Evolutionary conservation across 2,797 vertebrate genomes (phyloP).

Genomic region (Schizothorax lantsangensis): DNA sequence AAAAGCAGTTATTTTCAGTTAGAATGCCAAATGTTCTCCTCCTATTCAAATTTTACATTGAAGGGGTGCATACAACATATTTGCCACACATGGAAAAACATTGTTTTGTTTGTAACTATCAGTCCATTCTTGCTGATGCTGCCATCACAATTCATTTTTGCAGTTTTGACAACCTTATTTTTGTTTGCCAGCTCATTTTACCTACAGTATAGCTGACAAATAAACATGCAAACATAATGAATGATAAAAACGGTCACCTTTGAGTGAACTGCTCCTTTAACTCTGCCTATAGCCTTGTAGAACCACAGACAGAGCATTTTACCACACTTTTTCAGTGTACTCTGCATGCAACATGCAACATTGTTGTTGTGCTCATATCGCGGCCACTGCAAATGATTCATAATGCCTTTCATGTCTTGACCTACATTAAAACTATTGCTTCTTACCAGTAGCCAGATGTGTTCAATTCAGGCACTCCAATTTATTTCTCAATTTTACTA

Average conservation of each 20-base stretch:
- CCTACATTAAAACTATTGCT: constrained; percentile 16
- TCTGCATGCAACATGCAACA: background rate
- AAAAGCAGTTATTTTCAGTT: no score
- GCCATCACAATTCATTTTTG: background rate
- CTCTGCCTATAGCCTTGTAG: background rate
- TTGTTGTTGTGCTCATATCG: background rate
- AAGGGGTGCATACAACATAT: no score
- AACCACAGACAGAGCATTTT: background rate
- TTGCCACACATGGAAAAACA: background rate
- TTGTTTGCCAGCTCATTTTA: background rate
- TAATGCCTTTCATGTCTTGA: constrained; percentile 10
- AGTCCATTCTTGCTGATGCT: background rate
- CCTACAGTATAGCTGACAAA: background rate
- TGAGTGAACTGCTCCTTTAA: background rate
- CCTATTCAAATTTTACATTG: no score
- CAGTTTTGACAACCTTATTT: background rate
- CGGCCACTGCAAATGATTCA: background rate
- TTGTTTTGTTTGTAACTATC: background rate
- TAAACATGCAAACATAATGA: background rate
- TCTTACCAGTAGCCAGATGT: background rate
- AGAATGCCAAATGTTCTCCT: no score
- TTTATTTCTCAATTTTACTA: constrained; percentile 23
- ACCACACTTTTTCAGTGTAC: background rate
- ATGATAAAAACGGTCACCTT: background rate
- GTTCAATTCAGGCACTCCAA: background rate